Percentiles rank a stretch among this genome's conserved stretches.
These are phyloP conservation scores for Caretta caretta DNA, from an alignment of 2,113 vertebrate genomes.

Conservation along the genomic window DNA sequence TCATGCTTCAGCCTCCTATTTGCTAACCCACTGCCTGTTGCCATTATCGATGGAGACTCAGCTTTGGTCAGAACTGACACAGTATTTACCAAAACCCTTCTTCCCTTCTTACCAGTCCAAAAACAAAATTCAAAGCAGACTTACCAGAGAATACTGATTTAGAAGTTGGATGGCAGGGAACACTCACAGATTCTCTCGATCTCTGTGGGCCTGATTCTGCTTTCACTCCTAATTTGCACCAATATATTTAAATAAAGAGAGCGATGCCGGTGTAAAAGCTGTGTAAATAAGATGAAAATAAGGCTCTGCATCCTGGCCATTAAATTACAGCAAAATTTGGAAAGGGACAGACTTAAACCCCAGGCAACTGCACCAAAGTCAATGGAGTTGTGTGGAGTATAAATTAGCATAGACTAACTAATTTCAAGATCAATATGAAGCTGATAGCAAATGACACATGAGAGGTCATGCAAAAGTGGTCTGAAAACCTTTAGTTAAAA, in stretches of 20 bases:
- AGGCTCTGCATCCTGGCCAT: neutral
- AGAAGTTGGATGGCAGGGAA: constrained; percentile 2
- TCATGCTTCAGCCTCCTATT: neutral
- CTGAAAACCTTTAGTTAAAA: neutral
- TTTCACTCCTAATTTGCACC: constrained; percentile 26
- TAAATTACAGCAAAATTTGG: neutral
- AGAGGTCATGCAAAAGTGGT: neutral
- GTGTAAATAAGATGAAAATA: neutral
- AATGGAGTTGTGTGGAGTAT: neutral
- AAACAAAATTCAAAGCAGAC: constrained; percentile 8
- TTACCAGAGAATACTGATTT: neutral
- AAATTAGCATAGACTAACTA: neutral
- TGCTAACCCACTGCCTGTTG: neutral
- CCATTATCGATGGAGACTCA: neutral
- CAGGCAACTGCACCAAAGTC: neutral
- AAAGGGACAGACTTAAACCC: neutral
- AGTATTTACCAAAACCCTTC: constrained; percentile 27
- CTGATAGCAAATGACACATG: neutral
- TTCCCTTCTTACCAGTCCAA: neutral
- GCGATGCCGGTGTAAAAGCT: neutral
- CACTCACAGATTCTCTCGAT: constrained; percentile 1
- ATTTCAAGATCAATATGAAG: constrained; percentile 19
- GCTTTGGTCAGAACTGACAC: neutral
- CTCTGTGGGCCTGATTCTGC: neutral
- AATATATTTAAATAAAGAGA: neutral